phyloP scores from a whole-genome alignment of 2,113 vertebrate species.

The Ifrita kowaldi region DNA sequence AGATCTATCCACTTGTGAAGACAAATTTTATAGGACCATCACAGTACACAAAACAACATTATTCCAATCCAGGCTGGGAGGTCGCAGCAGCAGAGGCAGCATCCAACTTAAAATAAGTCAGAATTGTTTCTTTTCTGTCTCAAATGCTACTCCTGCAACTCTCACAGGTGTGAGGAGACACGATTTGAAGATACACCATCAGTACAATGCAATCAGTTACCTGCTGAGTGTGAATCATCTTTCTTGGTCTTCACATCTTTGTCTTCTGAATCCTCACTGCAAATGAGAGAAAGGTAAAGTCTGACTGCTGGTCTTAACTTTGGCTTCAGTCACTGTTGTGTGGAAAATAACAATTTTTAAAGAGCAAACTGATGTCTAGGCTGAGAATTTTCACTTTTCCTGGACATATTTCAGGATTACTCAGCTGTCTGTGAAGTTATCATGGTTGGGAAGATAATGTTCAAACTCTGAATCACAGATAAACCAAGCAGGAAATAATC shows the following conservation, averaged over 20 bases:
- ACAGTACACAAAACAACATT: not conserved
- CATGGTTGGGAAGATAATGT: not conserved
- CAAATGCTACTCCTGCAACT: not conserved
- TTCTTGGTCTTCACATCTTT: conserved; percentile 94
- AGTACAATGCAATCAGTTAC: conserved; percentile 60
- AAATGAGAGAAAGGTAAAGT: conserved; percentile 1
- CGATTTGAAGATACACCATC: not conserved
- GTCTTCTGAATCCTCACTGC: conserved; percentile 95
- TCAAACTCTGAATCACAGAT: not conserved
- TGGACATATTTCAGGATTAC: not conserved
- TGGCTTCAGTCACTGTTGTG: not conserved
- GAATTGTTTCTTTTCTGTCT: not conserved
- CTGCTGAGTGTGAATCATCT: conserved; percentile 89
- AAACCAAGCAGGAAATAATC: not conserved
- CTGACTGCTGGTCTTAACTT: not conserved
- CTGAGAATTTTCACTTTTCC: not conserved
- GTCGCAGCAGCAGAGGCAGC: not conserved
- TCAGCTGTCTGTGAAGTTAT: not conserved
- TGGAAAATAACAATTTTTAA: not conserved
- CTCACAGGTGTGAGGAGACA: not conserved
- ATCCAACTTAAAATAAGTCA: not conserved
- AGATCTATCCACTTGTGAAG: not conserved
- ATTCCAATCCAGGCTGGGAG: not conserved
- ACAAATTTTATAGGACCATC: not conserved
- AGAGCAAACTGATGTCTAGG: not conserved